Conservation (phyloP, 2,888 invertebrate species). For the Noctua janthe region DNA sequence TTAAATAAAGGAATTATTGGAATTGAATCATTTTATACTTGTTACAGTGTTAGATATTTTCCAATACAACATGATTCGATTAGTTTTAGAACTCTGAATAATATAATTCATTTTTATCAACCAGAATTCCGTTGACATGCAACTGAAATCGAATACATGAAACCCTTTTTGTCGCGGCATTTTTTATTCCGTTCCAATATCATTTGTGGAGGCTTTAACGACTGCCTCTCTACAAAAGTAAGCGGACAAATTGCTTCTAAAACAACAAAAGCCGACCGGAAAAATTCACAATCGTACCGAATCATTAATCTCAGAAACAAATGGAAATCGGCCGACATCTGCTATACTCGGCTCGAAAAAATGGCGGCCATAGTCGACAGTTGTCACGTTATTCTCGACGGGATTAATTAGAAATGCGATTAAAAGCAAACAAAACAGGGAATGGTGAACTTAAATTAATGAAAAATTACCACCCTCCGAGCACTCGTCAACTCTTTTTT, state of each 20-base stretch:
- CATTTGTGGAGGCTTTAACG: conserved; percentile 88
- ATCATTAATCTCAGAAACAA: conserved; percentile 91
- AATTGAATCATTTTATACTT: not conserved
- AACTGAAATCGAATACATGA: conserved; percentile 62
- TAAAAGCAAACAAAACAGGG: conserved; percentile 91
- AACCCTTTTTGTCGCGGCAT: conserved; percentile 77
- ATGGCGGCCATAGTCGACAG: conserved; percentile 90
- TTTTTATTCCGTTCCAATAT: conserved; percentile 85
- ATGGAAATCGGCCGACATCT: conserved; percentile 91
- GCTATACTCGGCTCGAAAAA: conserved; percentile 88
- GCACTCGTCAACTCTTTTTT: conserved; percentile 90
- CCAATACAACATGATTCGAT: not conserved
- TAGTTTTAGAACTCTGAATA: conserved; percentile 1
- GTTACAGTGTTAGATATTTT: not conserved
- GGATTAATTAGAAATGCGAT: conserved; percentile 91
- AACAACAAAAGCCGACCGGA: conserved; percentile 91
- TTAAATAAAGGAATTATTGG: not conserved
- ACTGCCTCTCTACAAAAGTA: conserved; percentile 88
- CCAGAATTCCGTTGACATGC: conserved; percentile 35
- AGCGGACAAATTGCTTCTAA: conserved; percentile 91
- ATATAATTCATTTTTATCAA: conserved; percentile 18
- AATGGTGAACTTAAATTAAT: conserved; percentile 91
- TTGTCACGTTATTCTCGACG: conserved; percentile 91
- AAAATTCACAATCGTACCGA: conserved; percentile 90
- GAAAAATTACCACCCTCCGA: conserved; percentile 91